Conservation (phyloP, 2,797 vertebrate species). For the Phalanger gymnotis region DNA sequence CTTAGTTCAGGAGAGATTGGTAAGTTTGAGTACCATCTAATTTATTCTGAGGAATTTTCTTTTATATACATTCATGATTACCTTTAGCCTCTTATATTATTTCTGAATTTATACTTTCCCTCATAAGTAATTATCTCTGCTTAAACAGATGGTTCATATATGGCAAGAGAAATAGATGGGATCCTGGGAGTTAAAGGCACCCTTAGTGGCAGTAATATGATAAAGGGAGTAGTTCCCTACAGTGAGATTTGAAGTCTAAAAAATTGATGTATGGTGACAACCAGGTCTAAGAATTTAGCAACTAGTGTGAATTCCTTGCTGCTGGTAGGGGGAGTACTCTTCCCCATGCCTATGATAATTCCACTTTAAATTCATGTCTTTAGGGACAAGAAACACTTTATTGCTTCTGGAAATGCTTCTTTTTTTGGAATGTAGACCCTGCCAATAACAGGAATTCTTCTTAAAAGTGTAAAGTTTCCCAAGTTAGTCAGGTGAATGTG, state of each 20-base stretch:
- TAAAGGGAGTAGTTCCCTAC: neutral
- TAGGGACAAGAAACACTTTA: neutral
- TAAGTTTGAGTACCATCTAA: neutral
- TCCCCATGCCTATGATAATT: neutral
- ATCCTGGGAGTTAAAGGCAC: neutral
- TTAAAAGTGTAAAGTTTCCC: neutral
- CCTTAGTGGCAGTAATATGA: neutral
- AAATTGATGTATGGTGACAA: neutral
- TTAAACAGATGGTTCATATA: neutral
- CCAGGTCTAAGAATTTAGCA: neutral
- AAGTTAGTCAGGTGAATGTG: neutral
- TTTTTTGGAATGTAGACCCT: neutral
- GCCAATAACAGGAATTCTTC: neutral
- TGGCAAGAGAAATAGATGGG: neutral
- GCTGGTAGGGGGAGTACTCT: neutral
- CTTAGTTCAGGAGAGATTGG: neutral
- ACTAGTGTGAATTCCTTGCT: neutral
- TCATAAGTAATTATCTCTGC: neutral
- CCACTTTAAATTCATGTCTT: neutral
- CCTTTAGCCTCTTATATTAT: neutral
- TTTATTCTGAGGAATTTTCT: neutral
- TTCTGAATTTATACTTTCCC: neutral
- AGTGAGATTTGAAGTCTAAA: neutral
- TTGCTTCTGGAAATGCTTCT: neutral
- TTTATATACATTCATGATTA: neutral